Conservation (phyloP, 1,140 invertebrate species). For the Cyphomyrmex costatus region DNA sequence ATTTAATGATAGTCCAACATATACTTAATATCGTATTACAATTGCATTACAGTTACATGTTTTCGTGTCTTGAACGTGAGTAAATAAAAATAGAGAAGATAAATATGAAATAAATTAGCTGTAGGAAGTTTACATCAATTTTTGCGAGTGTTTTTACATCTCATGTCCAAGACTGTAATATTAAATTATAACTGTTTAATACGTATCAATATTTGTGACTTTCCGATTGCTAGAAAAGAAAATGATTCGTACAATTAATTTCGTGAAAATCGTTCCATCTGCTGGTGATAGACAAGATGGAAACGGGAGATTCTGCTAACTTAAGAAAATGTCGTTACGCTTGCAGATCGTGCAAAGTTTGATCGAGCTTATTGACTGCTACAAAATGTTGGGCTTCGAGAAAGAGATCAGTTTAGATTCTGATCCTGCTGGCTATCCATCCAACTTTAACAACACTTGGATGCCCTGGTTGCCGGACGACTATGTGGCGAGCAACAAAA, state of each 20-base stretch:
- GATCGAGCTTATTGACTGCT: constrained; percentile 75
- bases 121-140: too few species aligned
- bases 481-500: constrained; percentile 2
- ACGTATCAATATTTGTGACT: background rate
- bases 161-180: too few species aligned
- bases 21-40: too few species aligned
- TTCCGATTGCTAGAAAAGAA: background rate
- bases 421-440: constrained; percentile 82
- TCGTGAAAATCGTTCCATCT: background rate
- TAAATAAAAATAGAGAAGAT: too few species aligned
- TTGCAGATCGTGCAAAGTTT: constrained; percentile 77
- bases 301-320: background rate
- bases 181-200: too few species aligned
- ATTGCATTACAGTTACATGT: too few species aligned
- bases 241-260: background rate
- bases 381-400: constrained; percentile 72
- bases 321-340: constrained; percentile 29
- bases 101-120: too few species aligned
- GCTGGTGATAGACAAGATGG: background rate
- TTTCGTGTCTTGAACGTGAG: too few species aligned
- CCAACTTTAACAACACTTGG: constrained; percentile 82
- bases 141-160: background rate
- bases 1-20: too few species aligned
- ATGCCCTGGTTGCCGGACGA: constrained; percentile 82
- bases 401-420: constrained; percentile 72